A percentile compares a stretch with the other conserved stretches of the same genome.
phyloP scores from a whole-genome alignment of 2,113 vertebrate species.

The Cyprinodon brontotheroides region DNA sequence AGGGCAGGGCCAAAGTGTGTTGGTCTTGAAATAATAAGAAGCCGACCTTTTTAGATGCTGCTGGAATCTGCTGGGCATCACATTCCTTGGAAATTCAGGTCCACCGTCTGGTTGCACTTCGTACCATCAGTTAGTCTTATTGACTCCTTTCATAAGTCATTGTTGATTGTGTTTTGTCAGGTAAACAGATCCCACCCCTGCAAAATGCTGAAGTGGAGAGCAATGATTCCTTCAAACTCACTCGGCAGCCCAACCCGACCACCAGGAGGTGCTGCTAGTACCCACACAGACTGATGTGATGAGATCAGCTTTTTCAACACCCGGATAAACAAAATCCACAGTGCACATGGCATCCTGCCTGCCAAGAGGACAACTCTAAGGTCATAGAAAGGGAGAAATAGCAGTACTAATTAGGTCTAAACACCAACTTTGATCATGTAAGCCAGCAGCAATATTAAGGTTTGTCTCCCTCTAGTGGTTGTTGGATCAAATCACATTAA shows the following conservation, averaged over 20 bases:
- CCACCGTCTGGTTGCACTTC: too few relatives aligned
- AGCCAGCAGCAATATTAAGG: background rate
- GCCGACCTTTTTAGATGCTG: background rate
- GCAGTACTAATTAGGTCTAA: constrained; percentile 9
- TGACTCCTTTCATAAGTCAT: background rate
- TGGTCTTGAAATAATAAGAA: too few relatives aligned
- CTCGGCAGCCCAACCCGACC: constrained; percentile 74
- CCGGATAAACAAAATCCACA: constrained; percentile 28
- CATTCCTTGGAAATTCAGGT: background rate
- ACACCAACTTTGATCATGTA: background rate
- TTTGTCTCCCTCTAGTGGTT: constrained; percentile 61
- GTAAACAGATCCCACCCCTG: constrained; percentile 93
- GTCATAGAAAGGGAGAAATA: constrained; percentile 38
- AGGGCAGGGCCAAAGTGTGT: too few relatives aligned
- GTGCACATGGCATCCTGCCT: constrained; percentile 27
- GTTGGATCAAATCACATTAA: constrained; percentile 37
- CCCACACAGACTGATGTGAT: background rate
- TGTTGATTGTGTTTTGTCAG: constrained; percentile 72
- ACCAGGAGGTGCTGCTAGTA: constrained; percentile 90
- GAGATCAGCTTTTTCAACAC: background rate
- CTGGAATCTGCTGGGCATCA: background rate
- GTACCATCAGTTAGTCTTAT: background rate
- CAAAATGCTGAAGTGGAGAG: constrained; percentile 88
- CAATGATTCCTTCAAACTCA: constrained; percentile 88
- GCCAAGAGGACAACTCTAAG: constrained; percentile 24